Evolutionary conservation across 2,797 vertebrate genomes (phyloP).

Genomic region (Helostoma temminkii): DNA sequence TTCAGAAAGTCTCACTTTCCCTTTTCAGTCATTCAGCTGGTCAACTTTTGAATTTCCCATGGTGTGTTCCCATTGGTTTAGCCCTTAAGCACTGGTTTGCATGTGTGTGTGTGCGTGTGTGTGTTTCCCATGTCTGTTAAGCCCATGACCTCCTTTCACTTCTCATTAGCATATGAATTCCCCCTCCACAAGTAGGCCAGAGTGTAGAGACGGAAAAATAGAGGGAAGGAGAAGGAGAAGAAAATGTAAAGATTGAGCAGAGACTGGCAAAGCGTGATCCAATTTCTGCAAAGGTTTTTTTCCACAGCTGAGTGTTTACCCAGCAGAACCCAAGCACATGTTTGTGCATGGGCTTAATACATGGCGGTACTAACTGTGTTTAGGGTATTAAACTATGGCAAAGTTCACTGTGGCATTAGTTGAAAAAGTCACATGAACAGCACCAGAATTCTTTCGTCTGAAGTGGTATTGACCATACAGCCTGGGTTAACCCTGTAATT

Average conservation of each 20-base stretch:
- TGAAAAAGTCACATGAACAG: slow-evolving; percentile 27
- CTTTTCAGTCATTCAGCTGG: slow-evolving; percentile 43
- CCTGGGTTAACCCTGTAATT: slow-evolving; percentile 10
- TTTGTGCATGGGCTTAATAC: no score
- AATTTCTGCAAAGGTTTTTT: no score
- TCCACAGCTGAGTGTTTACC: no score
- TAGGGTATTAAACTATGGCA: no score
- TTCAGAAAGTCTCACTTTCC: slow-evolving; percentile 82
- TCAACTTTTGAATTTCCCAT: slow-evolving; percentile 64
- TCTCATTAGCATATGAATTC: slow-evolving; percentile 80
- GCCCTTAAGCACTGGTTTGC: slow-evolving; percentile 54
- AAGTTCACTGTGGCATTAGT: slow-evolving; percentile 3
- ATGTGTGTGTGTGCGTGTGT: slow-evolving; percentile 49
- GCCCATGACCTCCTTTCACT: slow-evolving; percentile 71
- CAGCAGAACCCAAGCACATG: no score
- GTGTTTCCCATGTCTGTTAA: slow-evolving; percentile 67
- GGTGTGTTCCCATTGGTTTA: slow-evolving; percentile 51
- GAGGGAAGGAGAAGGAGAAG: slow-evolving; percentile 15
- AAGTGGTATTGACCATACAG: slow-evolving; percentile 14
- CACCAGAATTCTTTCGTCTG: slow-evolving; percentile 19
- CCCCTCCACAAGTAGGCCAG: slow-evolving; percentile 56
- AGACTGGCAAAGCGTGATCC: no score
- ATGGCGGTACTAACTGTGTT: no score
- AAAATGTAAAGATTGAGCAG: slow-evolving; percentile 17
- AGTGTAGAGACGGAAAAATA: slow-evolving; percentile 25